Percentiles rank a stretch among this genome's conserved stretches.
Evolutionary conservation across 2,888 invertebrate species (phyloP).

Genomic region (Drosophila picticornis): DNA sequence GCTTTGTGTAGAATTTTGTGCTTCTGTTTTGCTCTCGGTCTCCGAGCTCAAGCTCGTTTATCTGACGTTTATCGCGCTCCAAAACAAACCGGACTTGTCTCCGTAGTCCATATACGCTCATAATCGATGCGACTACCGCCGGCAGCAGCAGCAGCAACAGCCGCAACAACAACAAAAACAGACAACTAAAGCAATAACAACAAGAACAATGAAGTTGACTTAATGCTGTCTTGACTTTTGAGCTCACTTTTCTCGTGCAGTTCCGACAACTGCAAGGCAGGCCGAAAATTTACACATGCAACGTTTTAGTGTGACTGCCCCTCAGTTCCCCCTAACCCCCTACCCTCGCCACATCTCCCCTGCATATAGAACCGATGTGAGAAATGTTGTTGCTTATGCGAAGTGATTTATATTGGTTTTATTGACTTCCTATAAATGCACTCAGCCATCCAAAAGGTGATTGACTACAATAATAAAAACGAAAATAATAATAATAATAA

Average conservation of each 20-base stretch:
- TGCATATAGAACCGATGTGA: constrained; percentile 17
- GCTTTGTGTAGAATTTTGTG: constrained; percentile 35
- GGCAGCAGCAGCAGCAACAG: constrained; percentile 36
- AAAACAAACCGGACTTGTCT: constrained; percentile 76
- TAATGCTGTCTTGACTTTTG: constrained; percentile 69
- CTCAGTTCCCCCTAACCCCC: not conserved
- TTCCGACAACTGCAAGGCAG: constrained; percentile 77
- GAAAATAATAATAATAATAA: constrained; percentile 26
- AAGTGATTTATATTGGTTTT: constrained; percentile 62
- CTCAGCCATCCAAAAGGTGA: constrained; percentile 68
- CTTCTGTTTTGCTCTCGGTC: constrained; percentile 69
- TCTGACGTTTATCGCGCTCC: constrained; percentile 74
- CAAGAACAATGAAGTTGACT: constrained; percentile 51
- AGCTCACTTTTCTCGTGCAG: constrained; percentile 64
- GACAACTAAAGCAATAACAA: constrained; percentile 13
- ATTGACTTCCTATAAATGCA: constrained; percentile 75
- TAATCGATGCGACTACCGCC: constrained; percentile 71
- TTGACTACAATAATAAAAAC: constrained; percentile 63
- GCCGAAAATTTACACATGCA: constrained; percentile 64
- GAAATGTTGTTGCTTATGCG: constrained; percentile 38
- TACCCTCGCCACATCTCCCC: not conserved
- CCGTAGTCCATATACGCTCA: constrained; percentile 72
- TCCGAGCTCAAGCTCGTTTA: constrained; percentile 55
- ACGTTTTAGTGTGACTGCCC: constrained; percentile 28
- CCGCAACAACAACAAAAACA: constrained; percentile 30